These are phyloP conservation scores for Mamestra configurata DNA, from an alignment of 1,140 invertebrate species.

Conservation along the genomic window DNA sequence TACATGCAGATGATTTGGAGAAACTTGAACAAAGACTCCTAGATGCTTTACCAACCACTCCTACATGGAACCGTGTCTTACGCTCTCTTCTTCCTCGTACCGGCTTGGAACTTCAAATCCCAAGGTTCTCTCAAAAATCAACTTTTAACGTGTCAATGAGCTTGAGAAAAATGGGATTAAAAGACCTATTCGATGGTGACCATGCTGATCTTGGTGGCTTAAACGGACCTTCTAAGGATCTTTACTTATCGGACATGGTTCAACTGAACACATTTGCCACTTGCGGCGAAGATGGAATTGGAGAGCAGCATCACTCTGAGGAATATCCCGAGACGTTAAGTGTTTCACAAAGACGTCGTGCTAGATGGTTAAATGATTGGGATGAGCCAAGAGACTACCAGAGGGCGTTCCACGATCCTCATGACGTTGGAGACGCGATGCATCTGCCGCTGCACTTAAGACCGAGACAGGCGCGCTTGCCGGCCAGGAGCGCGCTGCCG, in stretches of 20 bases:
- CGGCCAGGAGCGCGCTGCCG: slow-evolving; percentile 87
- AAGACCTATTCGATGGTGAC: slow-evolving; percentile 92
- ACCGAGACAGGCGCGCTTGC: slow-evolving; percentile 91
- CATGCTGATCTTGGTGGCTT: slow-evolving; percentile 94
- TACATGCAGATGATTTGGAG: slow-evolving; percentile 93
- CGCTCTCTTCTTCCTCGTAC: slow-evolving; percentile 91
- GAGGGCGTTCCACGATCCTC: slow-evolving; percentile 90
- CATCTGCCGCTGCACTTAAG: slow-evolving; percentile 90
- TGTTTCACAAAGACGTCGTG: slow-evolving; percentile 71
- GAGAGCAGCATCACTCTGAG: slow-evolving; percentile 92
- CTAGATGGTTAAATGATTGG: slow-evolving; percentile 78
- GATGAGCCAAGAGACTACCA: slow-evolving; percentile 88
- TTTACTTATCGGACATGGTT: slow-evolving; percentile 94
- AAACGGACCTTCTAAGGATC: slow-evolving; percentile 91
- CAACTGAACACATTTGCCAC: slow-evolving; percentile 93
- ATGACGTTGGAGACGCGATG: slow-evolving; percentile 89
- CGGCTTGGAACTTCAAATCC: slow-evolving; percentile 93
- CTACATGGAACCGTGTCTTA: slow-evolving; percentile 92
- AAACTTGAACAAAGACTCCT: slow-evolving; percentile 91
- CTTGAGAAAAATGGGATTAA: slow-evolving; percentile 93
- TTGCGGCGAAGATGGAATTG: slow-evolving; percentile 92
- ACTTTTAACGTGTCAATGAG: slow-evolving; percentile 93
- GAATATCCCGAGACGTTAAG: slow-evolving; percentile 92
- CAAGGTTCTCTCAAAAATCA: slow-evolving; percentile 94
- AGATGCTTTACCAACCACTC: slow-evolving; percentile 90